Conservation (phyloP, 1,140 invertebrate genomes). For the Drosophila nikananu region DNA sequence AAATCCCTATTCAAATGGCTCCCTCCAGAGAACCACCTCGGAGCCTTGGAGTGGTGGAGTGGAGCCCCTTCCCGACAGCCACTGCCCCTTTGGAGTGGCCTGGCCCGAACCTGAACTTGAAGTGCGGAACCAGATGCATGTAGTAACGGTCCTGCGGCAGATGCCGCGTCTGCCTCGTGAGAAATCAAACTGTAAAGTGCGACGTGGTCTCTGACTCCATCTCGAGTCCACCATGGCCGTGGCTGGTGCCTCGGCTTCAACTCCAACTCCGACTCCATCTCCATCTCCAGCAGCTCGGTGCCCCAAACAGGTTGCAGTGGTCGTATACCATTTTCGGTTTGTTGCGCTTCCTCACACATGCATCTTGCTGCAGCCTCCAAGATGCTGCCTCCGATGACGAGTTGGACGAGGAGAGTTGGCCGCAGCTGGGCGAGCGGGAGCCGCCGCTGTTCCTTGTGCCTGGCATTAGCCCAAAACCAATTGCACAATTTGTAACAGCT, state of each 20-base stretch:
- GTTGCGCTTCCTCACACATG: slow-evolving; percentile 57
- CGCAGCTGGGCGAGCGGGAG: neutral
- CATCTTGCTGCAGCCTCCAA: slow-evolving; percentile 14
- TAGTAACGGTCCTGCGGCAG: slow-evolving; percentile 79
- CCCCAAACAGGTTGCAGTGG: slow-evolving; percentile 78
- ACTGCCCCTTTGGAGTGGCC: slow-evolving; percentile 31
- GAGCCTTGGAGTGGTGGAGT: slow-evolving; percentile 4
- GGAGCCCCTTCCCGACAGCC: neutral
- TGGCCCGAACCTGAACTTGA: slow-evolving; percentile 74
- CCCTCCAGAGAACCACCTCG: slow-evolving; percentile 26
- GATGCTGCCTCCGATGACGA: slow-evolving; percentile 22
- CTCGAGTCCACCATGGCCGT: slow-evolving; percentile 11
- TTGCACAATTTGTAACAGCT: slow-evolving; percentile 82
- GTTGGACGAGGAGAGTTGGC: slow-evolving; percentile 5
- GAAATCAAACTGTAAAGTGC: slow-evolving; percentile 83
- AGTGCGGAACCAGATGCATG: slow-evolving; percentile 81
- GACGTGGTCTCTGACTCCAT: slow-evolving; percentile 57
- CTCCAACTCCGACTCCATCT: slow-evolving; percentile 21
- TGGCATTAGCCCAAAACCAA: slow-evolving; percentile 79
- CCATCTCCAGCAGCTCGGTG: slow-evolving; percentile 39
- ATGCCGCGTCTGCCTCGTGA: slow-evolving; percentile 74
- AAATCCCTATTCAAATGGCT: slow-evolving; percentile 82
- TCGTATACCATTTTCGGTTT: slow-evolving; percentile 82
- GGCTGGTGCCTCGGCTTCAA: slow-evolving; percentile 13
- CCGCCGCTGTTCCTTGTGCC: slow-evolving; percentile 23